Conservation (phyloP, 2,888 invertebrate species). For the Hydroisotoma schaefferi region DNA sequence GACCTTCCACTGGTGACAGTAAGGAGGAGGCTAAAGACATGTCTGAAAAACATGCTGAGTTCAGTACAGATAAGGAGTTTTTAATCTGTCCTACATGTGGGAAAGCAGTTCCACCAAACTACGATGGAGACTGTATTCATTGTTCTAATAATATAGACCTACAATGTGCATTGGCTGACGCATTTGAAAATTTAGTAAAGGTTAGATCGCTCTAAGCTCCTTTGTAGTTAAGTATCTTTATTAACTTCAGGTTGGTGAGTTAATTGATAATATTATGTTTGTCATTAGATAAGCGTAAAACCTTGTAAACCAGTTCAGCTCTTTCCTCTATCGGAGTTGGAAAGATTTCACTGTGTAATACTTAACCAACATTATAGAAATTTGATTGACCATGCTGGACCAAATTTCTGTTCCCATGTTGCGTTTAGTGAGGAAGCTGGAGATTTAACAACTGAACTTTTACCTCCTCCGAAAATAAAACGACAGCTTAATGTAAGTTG, state of each 20-base stretch:
- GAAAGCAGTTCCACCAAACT: conserved; percentile 22
- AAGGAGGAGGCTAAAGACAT: conserved; percentile 25
- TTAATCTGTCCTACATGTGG: conserved; percentile 39
- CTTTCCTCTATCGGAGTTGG: conserved; percentile 55
- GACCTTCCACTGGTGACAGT: conserved; percentile 25
- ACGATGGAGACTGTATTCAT: conserved; percentile 32
- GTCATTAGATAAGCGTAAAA: conserved; percentile 54
- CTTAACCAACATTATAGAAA: conserved; percentile 52
- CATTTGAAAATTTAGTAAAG: conserved; percentile 41
- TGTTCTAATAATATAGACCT: conserved; percentile 34
- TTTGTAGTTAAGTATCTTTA: not conserved
- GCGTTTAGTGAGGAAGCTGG: conserved; percentile 23
- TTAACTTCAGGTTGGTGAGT: not conserved
- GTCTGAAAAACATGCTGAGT: conserved; percentile 21
- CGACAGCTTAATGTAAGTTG: conserved; percentile 5
- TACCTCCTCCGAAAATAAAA: not conserved
- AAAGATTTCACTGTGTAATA: conserved; percentile 55
- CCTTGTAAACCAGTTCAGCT: conserved; percentile 55
- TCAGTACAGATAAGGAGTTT: conserved; percentile 17
- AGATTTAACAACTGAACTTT: conserved; percentile 8
- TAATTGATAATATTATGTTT: conserved; percentile 6
- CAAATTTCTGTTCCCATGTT: conserved; percentile 31
- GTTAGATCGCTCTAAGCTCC: conserved; percentile 17
- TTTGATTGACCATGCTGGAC: conserved; percentile 42
- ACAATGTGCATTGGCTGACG: conserved; percentile 41